These are phyloP conservation scores for Acromyrmex heyeri DNA, from an alignment of 1,140 invertebrate species.

Conservation along the genomic window DNA sequence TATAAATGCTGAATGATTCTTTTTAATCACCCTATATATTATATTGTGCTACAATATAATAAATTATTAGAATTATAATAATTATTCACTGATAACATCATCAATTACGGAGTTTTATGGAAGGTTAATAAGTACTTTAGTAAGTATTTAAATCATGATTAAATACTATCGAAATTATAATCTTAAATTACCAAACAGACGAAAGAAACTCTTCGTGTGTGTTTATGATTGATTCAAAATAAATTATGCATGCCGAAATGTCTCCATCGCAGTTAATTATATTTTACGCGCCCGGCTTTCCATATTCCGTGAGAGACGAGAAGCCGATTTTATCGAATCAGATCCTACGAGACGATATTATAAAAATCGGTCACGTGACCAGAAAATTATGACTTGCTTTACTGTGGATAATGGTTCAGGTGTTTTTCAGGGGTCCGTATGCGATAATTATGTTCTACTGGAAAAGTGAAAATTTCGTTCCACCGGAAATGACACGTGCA, in stretches of 20 bases:
- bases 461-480: conserved; percentile 74
- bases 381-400: conserved; percentile 79
- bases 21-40: neutral
- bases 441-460: conserved; percentile 74
- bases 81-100: neutral
- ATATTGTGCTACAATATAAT: neutral
- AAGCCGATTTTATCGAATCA: conserved; percentile 68
- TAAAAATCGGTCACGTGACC: conserved; percentile 74
- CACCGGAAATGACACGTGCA: conserved; percentile 62
- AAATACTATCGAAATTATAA: neutral
- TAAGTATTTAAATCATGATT: neutral
- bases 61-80: neutral
- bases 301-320: conserved; percentile 33
- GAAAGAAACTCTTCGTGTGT: neutral
- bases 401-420: conserved; percentile 71
- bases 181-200: conserved; percentile 5
- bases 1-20: too few relatives aligned
- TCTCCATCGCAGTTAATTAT: conserved; percentile 65
- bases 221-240: conserved; percentile 16
- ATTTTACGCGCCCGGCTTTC: conserved; percentile 37
- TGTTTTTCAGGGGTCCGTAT: conserved; percentile 19
- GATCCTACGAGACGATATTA: conserved; percentile 68
- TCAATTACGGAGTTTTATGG: neutral
- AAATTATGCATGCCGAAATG: conserved; percentile 52
- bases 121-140: neutral